These are phyloP conservation scores for Ceratitis capitata DNA, from an alignment of 1,140 invertebrate species.

Conservation along the genomic window DNA sequence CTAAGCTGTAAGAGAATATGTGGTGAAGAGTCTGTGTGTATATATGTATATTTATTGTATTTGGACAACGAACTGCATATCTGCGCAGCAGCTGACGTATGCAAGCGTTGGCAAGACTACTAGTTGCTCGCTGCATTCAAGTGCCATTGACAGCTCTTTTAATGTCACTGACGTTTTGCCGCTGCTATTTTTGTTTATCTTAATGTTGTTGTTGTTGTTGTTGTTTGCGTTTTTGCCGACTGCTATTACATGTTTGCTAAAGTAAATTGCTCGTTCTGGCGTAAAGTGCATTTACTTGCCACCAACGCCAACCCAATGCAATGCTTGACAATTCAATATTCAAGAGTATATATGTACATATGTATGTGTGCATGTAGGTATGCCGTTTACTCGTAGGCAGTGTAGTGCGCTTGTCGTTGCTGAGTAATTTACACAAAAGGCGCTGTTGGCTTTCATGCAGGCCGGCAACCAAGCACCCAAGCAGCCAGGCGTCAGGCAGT, in stretches of 20 bases:
- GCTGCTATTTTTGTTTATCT: background rate
- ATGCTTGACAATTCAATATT: background rate
- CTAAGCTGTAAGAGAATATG: background rate
- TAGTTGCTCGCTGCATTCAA: no score
- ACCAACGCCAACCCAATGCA: background rate
- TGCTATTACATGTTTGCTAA: background rate
- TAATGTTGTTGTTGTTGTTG: background rate
- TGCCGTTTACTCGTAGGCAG: no score
- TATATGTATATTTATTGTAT: background rate
- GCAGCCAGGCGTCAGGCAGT: background rate
- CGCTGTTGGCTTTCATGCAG: background rate
- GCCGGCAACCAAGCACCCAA: no score
- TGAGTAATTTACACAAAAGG: constrained; percentile 8
- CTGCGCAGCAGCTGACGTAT: background rate
- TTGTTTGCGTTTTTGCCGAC: background rate
- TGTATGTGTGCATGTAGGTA: background rate
- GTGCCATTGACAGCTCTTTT: background rate
- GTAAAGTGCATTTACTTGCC: constrained; percentile 17
- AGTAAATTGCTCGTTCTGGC: constrained; percentile 22
- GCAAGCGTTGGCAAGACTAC: background rate
- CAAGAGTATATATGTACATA: background rate
- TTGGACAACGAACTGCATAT: background rate
- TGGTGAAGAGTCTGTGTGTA: background rate
- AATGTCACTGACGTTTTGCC: background rate
- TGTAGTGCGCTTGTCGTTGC: background rate